These are phyloP conservation scores for Miniopterus natalensis DNA, from an alignment of 2,113 vertebrate species.

Conservation along the genomic window DNA sequence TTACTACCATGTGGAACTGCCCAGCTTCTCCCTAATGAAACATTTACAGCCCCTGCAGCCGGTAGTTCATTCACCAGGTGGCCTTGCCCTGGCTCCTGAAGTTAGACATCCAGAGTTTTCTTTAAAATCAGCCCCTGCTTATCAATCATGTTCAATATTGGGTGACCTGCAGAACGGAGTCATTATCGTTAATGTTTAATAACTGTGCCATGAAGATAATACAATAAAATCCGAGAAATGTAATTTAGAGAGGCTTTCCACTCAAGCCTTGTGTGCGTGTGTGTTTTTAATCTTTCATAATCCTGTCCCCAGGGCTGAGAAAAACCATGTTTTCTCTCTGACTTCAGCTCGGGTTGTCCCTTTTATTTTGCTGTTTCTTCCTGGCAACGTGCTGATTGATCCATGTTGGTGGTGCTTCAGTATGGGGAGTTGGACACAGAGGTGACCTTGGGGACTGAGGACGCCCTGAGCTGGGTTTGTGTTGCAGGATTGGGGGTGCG, in stretches of 20 bases:
- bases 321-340: conserved; percentile 61
- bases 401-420: not conserved
- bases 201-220: conserved; percentile 88
- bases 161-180: conserved; percentile 87
- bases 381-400: conserved; percentile 64
- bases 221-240: conserved; percentile 88
- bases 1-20: not conserved
- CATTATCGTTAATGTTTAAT: conserved; percentile 90
- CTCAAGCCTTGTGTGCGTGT: conserved; percentile 71
- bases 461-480: not conserved
- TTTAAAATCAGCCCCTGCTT: conserved; percentile 79
- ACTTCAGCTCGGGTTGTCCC: conserved; percentile 75
- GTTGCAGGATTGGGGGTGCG: accelerated
- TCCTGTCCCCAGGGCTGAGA: conserved; percentile 82
- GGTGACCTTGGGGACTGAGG: conserved; percentile 16
- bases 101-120: conserved; percentile 81
- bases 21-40: conserved; percentile 54
- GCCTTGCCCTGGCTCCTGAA: conserved; percentile 11
- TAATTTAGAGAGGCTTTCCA: conserved; percentile 87
- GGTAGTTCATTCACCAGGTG: conserved; percentile 63
- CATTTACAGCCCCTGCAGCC: not conserved
- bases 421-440: conserved; percentile 34
- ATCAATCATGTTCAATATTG: conserved; percentile 87
- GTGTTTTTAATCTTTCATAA: conserved; percentile 82
- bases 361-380: conserved; percentile 68